Evolutionary conservation across 2,113 vertebrate species (phyloP), one percentile per base, ranked within the genome.

Genomic region (Oceanodroma tethys): DNA sequence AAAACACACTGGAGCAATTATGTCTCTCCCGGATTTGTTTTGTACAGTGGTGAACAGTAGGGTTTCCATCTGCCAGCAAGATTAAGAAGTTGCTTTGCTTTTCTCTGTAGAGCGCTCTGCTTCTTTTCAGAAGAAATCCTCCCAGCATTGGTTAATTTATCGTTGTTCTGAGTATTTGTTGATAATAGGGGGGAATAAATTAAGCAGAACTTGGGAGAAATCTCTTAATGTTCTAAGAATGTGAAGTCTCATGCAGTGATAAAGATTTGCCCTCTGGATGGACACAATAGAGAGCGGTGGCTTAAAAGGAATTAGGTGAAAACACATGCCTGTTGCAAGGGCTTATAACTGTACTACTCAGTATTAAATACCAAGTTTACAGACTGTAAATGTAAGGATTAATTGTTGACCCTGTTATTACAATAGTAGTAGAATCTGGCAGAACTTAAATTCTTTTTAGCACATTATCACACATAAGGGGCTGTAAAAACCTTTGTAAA

Each of bases 41-140:
- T 96, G 87, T 89, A 73, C 95, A 81, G 83, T 97, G 90, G 83
- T 66, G 88, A 97, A 96, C 93, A 95, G 81, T 91, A 95, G 94
- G 86, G 81, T 95, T 97, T 97, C 90, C 91, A 93, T 93, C 92
- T 96, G 86, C 90, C 84, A 86, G 94, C 75, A 90, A 96, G 90
- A 82, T 95, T 90, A 92, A 96, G 89, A 93, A 90, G 90, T 81
- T 96, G 84, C 68, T 76, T 83, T 97, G 94, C 94, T 78, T 96
- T 96, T 93, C 89, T 89, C 52, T 88, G 86, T 93, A 47, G 47
- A 93, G 72, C 16, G 6, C 45, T 70, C 92, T 86, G 83, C 50
- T 95, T 79, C 72, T 96, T 97, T 95, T 94, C 50, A 88, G 73
- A 90, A 71, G 80, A 98, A 93, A 96, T 85, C 78, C 32, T 97